These are phyloP conservation scores for Phlogophora meticulosa DNA, from an alignment of 2,888 invertebrate species.

Conservation along the genomic window DNA sequence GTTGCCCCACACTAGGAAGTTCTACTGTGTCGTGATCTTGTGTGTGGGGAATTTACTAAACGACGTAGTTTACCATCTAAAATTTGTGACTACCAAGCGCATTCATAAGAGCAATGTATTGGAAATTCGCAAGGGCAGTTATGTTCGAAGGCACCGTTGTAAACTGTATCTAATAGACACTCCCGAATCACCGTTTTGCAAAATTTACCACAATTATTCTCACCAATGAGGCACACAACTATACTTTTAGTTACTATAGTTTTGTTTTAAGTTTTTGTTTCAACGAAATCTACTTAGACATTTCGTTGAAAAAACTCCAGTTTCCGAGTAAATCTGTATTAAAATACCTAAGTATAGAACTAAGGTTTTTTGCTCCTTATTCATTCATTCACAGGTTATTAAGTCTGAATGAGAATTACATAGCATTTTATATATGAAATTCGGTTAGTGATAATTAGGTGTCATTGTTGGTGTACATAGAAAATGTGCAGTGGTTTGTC, in stretches of 20 bases:
- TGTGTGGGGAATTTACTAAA: too few species aligned
- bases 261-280: constrained; percentile 45
- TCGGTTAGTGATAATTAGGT: constrained; percentile 39
- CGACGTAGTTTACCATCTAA: too few species aligned
- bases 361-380: constrained; percentile 38
- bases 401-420: constrained; percentile 40
- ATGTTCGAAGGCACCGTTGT: background rate
- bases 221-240: constrained; percentile 33
- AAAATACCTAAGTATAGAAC: constrained; percentile 40
- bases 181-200: background rate
- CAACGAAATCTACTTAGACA: constrained; percentile 34
- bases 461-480: constrained; percentile 13
- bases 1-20: too few species aligned
- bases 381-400: constrained; percentile 47
- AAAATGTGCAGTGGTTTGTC: constrained; percentile 29
- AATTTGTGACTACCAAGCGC: background rate
- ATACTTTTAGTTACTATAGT: constrained; percentile 16
- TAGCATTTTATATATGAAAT: constrained; percentile 24
- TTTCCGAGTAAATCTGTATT: constrained; percentile 41
- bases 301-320: constrained; percentile 50
- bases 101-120: background rate
- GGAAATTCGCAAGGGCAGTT: too few species aligned
- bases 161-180: too few species aligned
- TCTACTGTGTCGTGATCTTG: too few species aligned
- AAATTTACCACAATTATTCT: background rate